phyloP scores from a whole-genome alignment of 2,797 vertebrate species.

The Danio albolineatus region DNA sequence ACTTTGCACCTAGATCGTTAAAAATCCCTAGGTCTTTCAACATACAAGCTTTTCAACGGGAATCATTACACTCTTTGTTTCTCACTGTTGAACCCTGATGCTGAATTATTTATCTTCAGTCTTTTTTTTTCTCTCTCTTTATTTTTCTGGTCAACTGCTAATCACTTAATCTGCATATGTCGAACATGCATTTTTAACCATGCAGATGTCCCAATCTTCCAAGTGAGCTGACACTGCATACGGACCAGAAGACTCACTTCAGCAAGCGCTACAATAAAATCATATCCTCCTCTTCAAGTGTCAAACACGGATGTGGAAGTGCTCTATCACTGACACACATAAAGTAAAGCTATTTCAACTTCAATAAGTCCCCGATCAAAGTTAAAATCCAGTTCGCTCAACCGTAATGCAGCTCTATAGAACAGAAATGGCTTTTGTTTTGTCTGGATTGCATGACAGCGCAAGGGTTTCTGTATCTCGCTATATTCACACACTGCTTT shows the following conservation, averaged over 20 bases:
- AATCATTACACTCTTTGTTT: too few species aligned
- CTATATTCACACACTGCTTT: slow-evolving; percentile 12
- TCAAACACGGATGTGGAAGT: not conserved
- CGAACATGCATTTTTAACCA: not conserved
- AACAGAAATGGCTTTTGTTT: slow-evolving; percentile 4
- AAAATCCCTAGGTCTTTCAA: too few species aligned
- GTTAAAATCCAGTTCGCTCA: not conserved
- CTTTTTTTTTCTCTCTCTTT: not conserved
- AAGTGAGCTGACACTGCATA: not conserved
- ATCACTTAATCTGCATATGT: not conserved
- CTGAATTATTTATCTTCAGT: not conserved
- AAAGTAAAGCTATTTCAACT: slow-evolving; percentile 2
- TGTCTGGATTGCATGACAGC: not conserved
- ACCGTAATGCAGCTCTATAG: not conserved
- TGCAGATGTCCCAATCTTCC: not conserved
- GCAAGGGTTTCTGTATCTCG: not conserved
- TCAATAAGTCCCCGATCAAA: not conserved
- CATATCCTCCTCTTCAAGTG: not conserved
- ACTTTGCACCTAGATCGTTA: too few species aligned
- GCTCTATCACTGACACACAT: not conserved
- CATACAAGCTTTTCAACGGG: too few species aligned
- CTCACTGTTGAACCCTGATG: not conserved
- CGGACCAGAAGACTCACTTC: slow-evolving; percentile 3
- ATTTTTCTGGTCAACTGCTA: not conserved
- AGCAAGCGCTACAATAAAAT: not conserved